Evolutionary conservation across 1,140 invertebrate species (phyloP).

Genomic region (Apis florea): DNA sequence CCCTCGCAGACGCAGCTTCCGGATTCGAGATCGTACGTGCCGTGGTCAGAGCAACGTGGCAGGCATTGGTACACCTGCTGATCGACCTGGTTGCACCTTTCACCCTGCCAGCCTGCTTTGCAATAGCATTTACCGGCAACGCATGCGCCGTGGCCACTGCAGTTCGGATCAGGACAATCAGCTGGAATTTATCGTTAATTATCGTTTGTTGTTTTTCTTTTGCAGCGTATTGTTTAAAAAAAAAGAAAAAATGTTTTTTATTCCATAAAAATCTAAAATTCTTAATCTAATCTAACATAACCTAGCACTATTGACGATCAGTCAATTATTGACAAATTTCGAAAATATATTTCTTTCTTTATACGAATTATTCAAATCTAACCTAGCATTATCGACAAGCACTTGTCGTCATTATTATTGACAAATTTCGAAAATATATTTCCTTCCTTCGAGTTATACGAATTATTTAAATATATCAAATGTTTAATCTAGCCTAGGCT

Average conservation of each 20-base stretch:
- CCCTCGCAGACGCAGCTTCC: conserved; percentile 93
- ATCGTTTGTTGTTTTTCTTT: background rate
- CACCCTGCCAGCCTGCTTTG: conserved; percentile 96
- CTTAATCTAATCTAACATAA: background rate
- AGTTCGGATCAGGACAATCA: conserved; percentile 92
- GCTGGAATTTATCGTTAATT: conserved; percentile 79
- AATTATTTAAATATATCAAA: too few relatives aligned
- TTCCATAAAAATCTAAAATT: too few relatives aligned
- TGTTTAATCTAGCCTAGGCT: too few relatives aligned
- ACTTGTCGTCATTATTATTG: too few relatives aligned
- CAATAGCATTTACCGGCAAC: conserved; percentile 96
- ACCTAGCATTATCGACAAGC: background rate
- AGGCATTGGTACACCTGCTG: conserved; percentile 93
- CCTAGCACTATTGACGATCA: background rate
- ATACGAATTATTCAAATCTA: background rate
- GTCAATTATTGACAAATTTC: background rate
- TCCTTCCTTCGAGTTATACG: too few relatives aligned
- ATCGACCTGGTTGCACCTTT: conserved; percentile 92
- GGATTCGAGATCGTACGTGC: conserved; percentile 92
- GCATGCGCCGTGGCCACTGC: conserved; percentile 95
- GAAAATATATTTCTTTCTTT: too few relatives aligned
- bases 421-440: too few relatives aligned
- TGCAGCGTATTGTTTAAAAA: too few relatives aligned
- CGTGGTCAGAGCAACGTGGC: conserved; percentile 94
- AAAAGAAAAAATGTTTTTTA: too few relatives aligned